These are phyloP conservation scores for Phymorhynchus buccinoides DNA, from an alignment of 1,140 invertebrate genomes.

Conservation along the genomic window DNA sequence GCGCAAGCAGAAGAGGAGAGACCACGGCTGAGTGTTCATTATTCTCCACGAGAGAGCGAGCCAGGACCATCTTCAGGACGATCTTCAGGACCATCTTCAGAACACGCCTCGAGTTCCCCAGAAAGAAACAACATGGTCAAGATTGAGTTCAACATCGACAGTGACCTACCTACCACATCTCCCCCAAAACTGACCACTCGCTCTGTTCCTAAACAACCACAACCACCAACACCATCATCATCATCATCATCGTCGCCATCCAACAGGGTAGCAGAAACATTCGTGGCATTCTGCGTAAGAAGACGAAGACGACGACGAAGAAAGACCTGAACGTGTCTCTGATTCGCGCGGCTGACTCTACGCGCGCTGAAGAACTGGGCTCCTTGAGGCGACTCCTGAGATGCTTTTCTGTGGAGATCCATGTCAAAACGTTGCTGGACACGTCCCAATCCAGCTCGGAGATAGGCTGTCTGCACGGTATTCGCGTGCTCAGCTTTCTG, in stretches of 20 bases:
- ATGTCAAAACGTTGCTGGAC: background rate
- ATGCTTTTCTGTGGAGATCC: background rate
- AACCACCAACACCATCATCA: background rate
- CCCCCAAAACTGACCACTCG: too few relatives aligned
- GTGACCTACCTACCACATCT: too few relatives aligned
- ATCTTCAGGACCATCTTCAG: background rate
- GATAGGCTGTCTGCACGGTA: constrained; percentile 48
- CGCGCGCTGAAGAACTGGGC: background rate
- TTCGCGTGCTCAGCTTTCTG: constrained; percentile 55
- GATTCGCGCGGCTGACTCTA: background rate
- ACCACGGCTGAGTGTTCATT: too few relatives aligned
- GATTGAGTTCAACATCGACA: background rate
- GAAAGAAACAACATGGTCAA: background rate
- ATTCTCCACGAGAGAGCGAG: background rate
- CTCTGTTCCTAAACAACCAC: too few relatives aligned
- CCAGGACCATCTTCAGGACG: background rate
- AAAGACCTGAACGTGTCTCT: background rate
- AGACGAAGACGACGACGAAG: too few relatives aligned
- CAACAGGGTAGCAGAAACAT: background rate
- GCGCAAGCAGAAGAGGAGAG: background rate
- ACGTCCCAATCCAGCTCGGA: background rate
- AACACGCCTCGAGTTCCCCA: background rate
- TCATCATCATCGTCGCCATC: background rate
- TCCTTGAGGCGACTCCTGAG: background rate
- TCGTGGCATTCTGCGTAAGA: background rate